phyloP scores from a whole-genome alignment of 2,888 invertebrate species.

The Sinhomidia bicolor region DNA sequence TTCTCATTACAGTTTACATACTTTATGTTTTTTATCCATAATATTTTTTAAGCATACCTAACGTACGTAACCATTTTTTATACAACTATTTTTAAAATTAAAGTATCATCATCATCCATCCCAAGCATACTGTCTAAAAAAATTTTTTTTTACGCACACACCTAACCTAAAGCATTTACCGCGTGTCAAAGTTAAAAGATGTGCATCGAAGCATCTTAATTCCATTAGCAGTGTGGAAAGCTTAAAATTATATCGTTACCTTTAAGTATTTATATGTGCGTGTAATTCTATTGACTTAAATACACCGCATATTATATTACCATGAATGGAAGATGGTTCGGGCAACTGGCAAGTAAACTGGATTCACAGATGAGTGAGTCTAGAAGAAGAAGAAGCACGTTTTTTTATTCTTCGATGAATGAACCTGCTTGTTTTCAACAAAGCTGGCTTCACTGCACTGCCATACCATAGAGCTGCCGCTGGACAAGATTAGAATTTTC shows the following conservation, averaged over 20 bases:
- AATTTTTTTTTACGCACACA: too few species aligned
- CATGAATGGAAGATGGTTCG: not conserved
- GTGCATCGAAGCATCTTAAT: constrained; percentile 11
- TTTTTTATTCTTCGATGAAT: not conserved
- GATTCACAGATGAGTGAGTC: not conserved
- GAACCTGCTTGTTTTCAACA: not conserved
- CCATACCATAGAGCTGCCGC: not conserved
- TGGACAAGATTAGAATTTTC: constrained; percentile 60
- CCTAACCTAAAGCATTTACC: not conserved
- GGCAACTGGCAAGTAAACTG: not conserved
- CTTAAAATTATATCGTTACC: constrained; percentile 25
- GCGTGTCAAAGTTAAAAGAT: constrained; percentile 20
- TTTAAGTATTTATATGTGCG: not conserved
- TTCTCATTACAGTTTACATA: not conserved
- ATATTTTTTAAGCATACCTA: too few species aligned
- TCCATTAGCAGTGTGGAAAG: constrained; percentile 18
- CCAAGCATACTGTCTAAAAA: too few species aligned
- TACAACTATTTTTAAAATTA: too few species aligned
- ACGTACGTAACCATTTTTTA: too few species aligned
- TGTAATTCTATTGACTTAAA: constrained; percentile 26
- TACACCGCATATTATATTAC: not conserved
- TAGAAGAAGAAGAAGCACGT: not conserved
- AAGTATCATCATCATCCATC: too few species aligned
- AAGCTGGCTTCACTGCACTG: not conserved
- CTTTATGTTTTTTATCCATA: not conserved